Conservation (phyloP, 2,888 invertebrate species). For the Leptogaster cylindrica region DNA sequence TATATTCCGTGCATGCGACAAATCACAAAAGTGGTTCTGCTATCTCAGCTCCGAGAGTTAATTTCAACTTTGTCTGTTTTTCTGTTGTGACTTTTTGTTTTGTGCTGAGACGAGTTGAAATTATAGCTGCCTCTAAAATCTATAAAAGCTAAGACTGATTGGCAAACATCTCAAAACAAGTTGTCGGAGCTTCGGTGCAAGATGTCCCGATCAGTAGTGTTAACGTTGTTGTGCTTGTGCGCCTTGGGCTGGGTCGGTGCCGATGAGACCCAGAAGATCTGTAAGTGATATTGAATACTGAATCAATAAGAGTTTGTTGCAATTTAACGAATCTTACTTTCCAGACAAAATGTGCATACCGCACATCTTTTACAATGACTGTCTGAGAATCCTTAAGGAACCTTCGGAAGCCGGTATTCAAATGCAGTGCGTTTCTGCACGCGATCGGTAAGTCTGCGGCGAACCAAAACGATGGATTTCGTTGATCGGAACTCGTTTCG, state of each 20-base stretch:
- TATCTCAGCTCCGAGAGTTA: no score
- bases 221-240: slow-evolving; percentile 1
- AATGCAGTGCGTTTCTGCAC: slow-evolving; percentile 75
- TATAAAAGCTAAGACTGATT: slow-evolving; percentile 34
- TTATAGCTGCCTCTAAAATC: not conserved
- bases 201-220: slow-evolving; percentile 24
- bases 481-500: no score
- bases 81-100: not conserved
- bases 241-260: not conserved
- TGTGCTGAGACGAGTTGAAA: slow-evolving; percentile 10
- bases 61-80: no score
- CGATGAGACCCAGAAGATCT: slow-evolving; percentile 15
- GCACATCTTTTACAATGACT: slow-evolving; percentile 67
- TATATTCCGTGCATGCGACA: no score
- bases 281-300: slow-evolving; percentile 18
- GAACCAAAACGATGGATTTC: no score
- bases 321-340: slow-evolving; percentile 44
- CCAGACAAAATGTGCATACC: slow-evolving; percentile 80
- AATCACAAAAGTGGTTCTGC: no score
- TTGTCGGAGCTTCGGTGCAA: not conserved
- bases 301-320: not conserved
- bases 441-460: slow-evolving; percentile 70
- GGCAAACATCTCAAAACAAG: not conserved
- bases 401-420: slow-evolving; percentile 60
- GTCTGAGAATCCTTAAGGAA: slow-evolving; percentile 64